phyloP scores from a whole-genome alignment of 2,888 invertebrate species.

The Sminthurides aquaticus region DNA sequence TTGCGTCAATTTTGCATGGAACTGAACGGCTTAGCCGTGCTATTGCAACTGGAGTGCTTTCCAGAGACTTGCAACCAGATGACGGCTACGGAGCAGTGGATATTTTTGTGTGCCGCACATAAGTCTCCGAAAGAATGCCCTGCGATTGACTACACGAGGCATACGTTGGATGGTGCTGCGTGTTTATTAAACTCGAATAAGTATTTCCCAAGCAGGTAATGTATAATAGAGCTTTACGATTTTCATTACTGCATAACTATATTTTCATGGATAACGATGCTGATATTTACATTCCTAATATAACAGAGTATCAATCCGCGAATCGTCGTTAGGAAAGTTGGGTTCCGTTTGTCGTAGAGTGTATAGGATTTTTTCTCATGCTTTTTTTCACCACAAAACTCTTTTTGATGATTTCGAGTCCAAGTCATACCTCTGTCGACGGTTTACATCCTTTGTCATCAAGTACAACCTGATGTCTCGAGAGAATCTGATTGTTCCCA shows the following conservation, averaged over 20 bases:
- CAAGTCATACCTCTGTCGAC: conserved; percentile 79
- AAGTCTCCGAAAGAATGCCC: conserved; percentile 99
- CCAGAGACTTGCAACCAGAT: conserved; percentile 97
- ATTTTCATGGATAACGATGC: neutral
- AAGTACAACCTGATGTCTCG: conserved; percentile 98
- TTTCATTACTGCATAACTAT: conserved; percentile 17
- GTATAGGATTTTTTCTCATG: conserved; percentile 98
- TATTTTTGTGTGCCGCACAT: conserved; percentile 98
- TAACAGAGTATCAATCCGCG: conserved; percentile 97
- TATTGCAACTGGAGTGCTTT: conserved; percentile 90
- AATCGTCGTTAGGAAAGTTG: conserved; percentile 95
- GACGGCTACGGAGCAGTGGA: conserved; percentile 99
- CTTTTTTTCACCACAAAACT: conserved; percentile 93
- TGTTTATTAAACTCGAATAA: conserved; percentile 98
- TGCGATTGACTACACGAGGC: conserved; percentile 97
- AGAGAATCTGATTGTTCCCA: conserved; percentile 96
- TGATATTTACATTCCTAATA: conserved; percentile 47
- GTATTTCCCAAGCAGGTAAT: conserved; percentile 98
- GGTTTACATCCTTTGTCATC: conserved; percentile 93
- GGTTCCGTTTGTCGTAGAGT: conserved; percentile 97
- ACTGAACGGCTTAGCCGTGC: conserved; percentile 93
- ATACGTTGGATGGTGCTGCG: conserved; percentile 97
- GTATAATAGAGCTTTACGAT: conserved; percentile 13
- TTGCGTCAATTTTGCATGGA: conserved; percentile 99
- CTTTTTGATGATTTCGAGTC: conserved; percentile 96